Conservation (phyloP, 1,140 invertebrate species). For the Megathymus violae region DNA sequence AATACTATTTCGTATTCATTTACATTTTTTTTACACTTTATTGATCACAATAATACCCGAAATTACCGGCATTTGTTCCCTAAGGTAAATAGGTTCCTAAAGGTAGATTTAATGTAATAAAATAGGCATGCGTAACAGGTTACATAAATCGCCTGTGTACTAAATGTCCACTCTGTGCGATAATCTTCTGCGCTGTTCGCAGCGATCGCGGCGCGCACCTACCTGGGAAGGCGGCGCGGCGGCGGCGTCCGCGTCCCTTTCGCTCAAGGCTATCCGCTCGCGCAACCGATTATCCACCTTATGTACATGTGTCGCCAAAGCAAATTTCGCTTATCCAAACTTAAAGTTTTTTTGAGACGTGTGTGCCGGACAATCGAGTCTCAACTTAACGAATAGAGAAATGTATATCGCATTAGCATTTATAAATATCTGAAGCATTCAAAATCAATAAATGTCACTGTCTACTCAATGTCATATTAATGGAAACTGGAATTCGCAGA, state of each 20-base stretch:
- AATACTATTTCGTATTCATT: too few relatives aligned
- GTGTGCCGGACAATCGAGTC: constrained; percentile 55
- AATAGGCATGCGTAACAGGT: background rate
- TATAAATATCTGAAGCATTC: constrained; percentile 22
- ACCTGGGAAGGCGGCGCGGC: constrained; percentile 69
- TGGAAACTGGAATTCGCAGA: constrained; percentile 18
- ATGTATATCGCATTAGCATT: constrained; percentile 36
- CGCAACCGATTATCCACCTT: constrained; percentile 49
- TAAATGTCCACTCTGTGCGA: constrained; percentile 42
- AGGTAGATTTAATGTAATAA: too few relatives aligned
- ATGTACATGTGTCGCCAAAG: constrained; percentile 17
- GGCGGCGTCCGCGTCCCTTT: constrained; percentile 72
- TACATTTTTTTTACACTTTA: too few relatives aligned
- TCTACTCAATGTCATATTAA: too few relatives aligned
- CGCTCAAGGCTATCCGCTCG: constrained; percentile 64
- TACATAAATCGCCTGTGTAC: constrained; percentile 6
- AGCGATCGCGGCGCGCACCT: constrained; percentile 53
- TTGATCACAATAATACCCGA: too few relatives aligned
- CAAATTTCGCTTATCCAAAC: constrained; percentile 37
- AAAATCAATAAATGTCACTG: too few relatives aligned
- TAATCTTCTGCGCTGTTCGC: constrained; percentile 40
- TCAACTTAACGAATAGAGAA: constrained; percentile 42
- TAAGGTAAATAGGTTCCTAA: too few relatives aligned
- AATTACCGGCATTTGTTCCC: too few relatives aligned
- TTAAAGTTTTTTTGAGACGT: constrained; percentile 53